Base-by-base conservation (phyloP, 2,797 vertebrate species). In the Argyrosomus regius region DNA sequence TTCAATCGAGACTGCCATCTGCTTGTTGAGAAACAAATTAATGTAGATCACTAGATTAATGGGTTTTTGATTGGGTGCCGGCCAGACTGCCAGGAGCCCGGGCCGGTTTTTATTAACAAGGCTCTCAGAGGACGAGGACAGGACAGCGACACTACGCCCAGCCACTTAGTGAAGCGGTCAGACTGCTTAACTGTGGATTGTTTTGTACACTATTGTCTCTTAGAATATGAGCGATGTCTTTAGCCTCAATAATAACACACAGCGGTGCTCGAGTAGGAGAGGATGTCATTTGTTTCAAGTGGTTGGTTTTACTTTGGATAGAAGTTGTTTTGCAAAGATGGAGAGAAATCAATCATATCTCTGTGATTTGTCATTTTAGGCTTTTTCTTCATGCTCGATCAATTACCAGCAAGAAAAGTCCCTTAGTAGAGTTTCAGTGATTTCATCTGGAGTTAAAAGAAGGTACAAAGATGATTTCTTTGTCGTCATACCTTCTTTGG, bases 41-140 rank as follows among this genome's bases (percentile, higher is more conserved):
- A 86, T 81, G 88, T 72, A 75, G 92, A 92, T 89, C 31, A 69
- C 87, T 72, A 62, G 88, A 91, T 91, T 93, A 94, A 94, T 93
- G 87, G 82, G 31, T 81, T 92, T 92, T 89, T 93, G 91, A 93
- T 92, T 92, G 85, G 83, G 80, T 75, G 76, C 84, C 41, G 71
- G 83, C 87, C 83, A 87, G 86, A 86, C 88, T 81, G 80, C 85
- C 79, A 59, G 89, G 85, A 88, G 87, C 82, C 82, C 0, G 22
- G 56, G 78, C 65, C 52, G 16, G 45, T 53, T 85, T 79, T 86
- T 82, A 88, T 89, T 78, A 88, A 77, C 45, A 50, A 72, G 31
- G 39, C 82, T 71, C 75, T 81, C 69, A n/a, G 87, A 83, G 87
- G 82, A 88, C 6, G 78, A 66, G 74, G 75, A 77, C 72, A 24